Percentiles rank a stretch among this genome's conserved stretches.
Evolutionary conservation across 1,140 invertebrate species (phyloP).

Genomic region (Trachymyrmex cornetzi): DNA sequence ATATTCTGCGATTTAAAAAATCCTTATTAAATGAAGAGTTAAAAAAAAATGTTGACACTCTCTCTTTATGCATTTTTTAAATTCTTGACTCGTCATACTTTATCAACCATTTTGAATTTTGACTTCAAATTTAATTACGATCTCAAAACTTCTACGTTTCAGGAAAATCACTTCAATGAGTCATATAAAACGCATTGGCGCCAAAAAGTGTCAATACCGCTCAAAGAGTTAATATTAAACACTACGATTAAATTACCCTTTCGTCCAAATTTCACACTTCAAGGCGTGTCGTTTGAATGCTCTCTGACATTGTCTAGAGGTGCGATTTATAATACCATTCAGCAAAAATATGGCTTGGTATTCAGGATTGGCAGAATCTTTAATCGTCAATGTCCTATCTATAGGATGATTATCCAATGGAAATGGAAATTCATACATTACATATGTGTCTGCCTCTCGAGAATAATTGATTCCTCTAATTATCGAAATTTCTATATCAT

Average conservation of each 20-base stretch:
- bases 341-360: conserved; percentile 92
- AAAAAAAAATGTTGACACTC: no score
- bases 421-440: conserved; percentile 97
- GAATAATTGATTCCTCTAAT: conserved; percentile 96
- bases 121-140: no score
- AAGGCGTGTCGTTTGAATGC: conserved; percentile 95
- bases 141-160: no score
- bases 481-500: conserved; percentile 95
- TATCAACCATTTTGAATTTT: no score
- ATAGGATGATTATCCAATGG: conserved; percentile 94
- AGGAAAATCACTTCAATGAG: no score
- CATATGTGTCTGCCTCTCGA: conserved; percentile 97
- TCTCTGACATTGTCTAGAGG: conserved; percentile 92
- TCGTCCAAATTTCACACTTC: conserved; percentile 96
- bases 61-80: no score
- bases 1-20: no score
- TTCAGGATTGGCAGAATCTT: conserved; percentile 95
- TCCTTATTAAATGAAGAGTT: no score
- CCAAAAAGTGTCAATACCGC: no score
- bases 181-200: no score
- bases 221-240: background rate
- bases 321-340: conserved; percentile 93
- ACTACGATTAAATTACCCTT: conserved; percentile 90
- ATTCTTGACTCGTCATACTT: no score
- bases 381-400: conserved; percentile 92